phyloP scores from a whole-genome alignment of 2,888 invertebrate genomes.

The Spilarctia lutea region DNA sequence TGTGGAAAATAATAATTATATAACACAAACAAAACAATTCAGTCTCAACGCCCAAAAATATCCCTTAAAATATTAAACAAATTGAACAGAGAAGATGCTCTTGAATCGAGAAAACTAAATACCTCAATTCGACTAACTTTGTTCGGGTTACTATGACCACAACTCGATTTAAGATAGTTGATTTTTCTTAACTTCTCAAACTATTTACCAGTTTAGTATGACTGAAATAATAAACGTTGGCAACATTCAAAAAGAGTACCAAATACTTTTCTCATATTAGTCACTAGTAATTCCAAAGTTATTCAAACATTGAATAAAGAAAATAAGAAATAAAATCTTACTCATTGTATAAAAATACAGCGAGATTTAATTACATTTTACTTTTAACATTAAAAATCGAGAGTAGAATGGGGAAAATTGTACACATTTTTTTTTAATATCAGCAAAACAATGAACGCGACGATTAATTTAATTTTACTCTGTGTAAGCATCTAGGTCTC shows the following conservation, averaged over 20 bases:
- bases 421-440: constrained; percentile 50
- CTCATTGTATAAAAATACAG: constrained; percentile 77
- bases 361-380: constrained; percentile 65
- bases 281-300: constrained; percentile 8
- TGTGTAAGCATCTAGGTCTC: constrained; percentile 80
- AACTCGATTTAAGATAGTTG: constrained; percentile 1
- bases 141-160: constrained; percentile 4
- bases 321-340: constrained; percentile 39
- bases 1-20: constrained; percentile 80
- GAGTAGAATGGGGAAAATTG: constrained; percentile 63
- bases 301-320: constrained; percentile 13
- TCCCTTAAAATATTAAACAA: constrained; percentile 74
- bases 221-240: background rate
- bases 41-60: constrained; percentile 84
- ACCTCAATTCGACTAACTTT: constrained; percentile 13
- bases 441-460: constrained; percentile 69
- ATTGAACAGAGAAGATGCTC: constrained; percentile 42
- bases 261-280: constrained; percentile 3
- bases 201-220: background rate
- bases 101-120: constrained; percentile 20
- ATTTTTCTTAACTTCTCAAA: background rate
- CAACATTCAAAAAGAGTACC: constrained; percentile 3
- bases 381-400: constrained; percentile 59
- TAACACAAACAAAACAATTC: constrained; percentile 86
- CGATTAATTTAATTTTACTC: constrained; percentile 65